Evolutionary conservation across 1,140 invertebrate genomes (phyloP).

Genomic region (Drosophila serrata): DNA sequence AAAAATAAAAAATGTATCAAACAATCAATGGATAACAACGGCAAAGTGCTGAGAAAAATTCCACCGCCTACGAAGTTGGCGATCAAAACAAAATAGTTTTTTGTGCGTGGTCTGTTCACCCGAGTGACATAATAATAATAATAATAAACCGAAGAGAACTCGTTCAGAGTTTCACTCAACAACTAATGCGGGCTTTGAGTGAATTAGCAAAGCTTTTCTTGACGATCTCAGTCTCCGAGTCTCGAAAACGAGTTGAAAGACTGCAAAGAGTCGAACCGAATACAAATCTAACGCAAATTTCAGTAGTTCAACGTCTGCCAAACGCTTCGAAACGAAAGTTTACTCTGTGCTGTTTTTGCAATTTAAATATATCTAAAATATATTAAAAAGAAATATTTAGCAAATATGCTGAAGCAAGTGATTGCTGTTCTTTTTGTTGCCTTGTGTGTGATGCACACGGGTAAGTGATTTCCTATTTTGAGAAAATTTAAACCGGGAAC

Average conservation of each 20-base stretch:
- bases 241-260: constrained; percentile 21
- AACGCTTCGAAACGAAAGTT: constrained; percentile 32
- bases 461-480: constrained; percentile 41
- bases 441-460: constrained; percentile 63
- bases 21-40: constrained; percentile 18
- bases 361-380: not conserved
- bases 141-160: constrained; percentile 51
- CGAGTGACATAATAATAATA: constrained; percentile 40
- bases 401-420: constrained; percentile 67
- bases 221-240: constrained; percentile 10
- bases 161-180: constrained; percentile 69
- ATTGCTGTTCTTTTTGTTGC: constrained; percentile 56
- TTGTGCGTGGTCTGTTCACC: constrained; percentile 29
- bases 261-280: not conserved
- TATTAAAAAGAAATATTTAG: not conserved
- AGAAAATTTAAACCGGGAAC: not conserved
- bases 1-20: not conserved
- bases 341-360: not conserved
- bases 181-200: constrained; percentile 31
- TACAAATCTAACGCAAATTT: constrained; percentile 50
- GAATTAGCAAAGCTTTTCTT: constrained; percentile 35
- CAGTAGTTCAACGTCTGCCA: constrained; percentile 59
- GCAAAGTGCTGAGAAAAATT: constrained; percentile 6
- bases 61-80: constrained; percentile 50
- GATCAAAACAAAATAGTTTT: constrained; percentile 79